A percentile compares a stretch with the other conserved stretches of the same genome.
These are phyloP conservation scores for Trachythela sp. DNA, from an alignment of 64 coral and sea anemone genomes.

Conservation along the genomic window DNA sequence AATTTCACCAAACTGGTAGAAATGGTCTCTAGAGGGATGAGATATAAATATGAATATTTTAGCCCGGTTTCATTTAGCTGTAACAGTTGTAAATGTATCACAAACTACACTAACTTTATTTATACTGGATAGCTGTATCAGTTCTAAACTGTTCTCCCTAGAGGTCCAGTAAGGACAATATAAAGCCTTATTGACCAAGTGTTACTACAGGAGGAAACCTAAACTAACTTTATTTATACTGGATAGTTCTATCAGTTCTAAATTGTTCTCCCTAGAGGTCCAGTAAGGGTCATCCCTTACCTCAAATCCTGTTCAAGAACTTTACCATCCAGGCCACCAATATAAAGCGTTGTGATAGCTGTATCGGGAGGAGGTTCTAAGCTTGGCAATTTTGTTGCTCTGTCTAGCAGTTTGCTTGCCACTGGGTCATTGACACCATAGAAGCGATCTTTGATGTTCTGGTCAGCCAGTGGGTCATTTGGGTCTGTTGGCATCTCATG, in stretches of 20 bases:
- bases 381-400: conserved; percentile 73
- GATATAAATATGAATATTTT: background rate
- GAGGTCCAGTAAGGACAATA: no score
- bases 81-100: no score
- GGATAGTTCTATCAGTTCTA: no score
- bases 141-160: no score
- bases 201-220: no score
- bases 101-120: no score
- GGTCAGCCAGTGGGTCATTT: conserved; percentile 89
- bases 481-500: conserved; percentile 99
- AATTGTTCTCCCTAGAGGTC: no score
- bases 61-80: background rate
- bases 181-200: no score
- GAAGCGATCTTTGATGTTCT: conserved; percentile 98
- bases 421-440: conserved; percentile 98
- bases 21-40: conserved; percentile 68
- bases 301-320: conserved; percentile 92
- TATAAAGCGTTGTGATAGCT: conserved; percentile 90
- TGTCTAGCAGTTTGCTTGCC: conserved; percentile 71
- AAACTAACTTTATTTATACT: no score
- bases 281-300: no score
- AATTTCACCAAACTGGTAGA: conserved; percentile 98
- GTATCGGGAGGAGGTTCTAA: conserved; percentile 79
- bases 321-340: conserved; percentile 92
- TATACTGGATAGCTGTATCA: no score